These are phyloP conservation scores for Babyrousa celebensis DNA, from an alignment of 2,797 vertebrate genomes.

Conservation along the genomic window DNA sequence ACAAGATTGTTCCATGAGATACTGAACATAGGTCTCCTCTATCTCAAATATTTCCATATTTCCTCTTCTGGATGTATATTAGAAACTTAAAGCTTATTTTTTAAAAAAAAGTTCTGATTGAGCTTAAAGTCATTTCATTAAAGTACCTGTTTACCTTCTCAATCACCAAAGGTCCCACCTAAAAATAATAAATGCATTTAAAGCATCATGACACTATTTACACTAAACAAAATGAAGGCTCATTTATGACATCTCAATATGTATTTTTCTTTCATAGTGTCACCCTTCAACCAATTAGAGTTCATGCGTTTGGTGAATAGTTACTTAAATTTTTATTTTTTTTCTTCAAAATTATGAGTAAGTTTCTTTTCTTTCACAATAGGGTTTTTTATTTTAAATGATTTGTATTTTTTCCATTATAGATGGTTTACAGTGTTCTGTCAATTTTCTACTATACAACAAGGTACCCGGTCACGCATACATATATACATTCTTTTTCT, in stretches of 20 bases:
- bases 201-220: background rate
- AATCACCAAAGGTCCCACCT: background rate
- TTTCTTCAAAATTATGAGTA: background rate
- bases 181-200: background rate
- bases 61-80: background rate
- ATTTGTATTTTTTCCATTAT: no score
- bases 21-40: background rate
- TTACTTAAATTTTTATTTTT: background rate
- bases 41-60: background rate
- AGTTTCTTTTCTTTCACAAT: slow-evolving; percentile 10
- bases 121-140: background rate
- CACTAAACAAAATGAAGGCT: background rate
- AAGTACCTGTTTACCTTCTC: background rate
- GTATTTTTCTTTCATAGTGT: background rate
- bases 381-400: no score
- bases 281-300: background rate
- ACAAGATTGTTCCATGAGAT: background rate
- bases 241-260: background rate
- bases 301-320: background rate
- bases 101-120: background rate
- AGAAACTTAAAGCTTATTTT: background rate
- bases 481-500: no score
- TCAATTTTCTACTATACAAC: no score
- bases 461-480: no score
- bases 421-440: no score